Conservation (phyloP, 2,113 vertebrate genomes). For the Myotis davidii region DNA sequence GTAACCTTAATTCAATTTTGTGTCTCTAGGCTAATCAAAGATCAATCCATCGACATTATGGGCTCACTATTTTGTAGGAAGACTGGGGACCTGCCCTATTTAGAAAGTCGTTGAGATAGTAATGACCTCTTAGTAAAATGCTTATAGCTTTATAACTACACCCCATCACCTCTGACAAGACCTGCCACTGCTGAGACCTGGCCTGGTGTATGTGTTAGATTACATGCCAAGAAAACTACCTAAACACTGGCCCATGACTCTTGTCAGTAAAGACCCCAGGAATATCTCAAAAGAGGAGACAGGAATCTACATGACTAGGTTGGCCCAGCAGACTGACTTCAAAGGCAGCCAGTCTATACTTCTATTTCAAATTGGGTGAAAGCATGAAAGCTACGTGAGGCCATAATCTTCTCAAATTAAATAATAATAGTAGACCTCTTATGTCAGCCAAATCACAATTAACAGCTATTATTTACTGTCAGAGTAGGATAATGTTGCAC, state of each 20-base stretch:
- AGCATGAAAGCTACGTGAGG: background rate
- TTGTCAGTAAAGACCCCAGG: background rate
- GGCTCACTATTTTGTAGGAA: background rate
- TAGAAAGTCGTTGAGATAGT: background rate
- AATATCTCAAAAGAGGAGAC: background rate
- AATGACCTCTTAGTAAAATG: slow-evolving; percentile 3
- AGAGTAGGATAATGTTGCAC: background rate
- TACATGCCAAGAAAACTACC: background rate
- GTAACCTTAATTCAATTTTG: background rate
- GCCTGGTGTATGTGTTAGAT: background rate
- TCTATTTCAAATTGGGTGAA: background rate
- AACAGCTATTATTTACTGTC: background rate
- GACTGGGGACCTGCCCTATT: background rate
- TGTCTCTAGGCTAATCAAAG: background rate
- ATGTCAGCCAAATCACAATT: background rate
- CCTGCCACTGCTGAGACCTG: background rate
- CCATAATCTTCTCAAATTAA: background rate
- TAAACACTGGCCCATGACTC: background rate
- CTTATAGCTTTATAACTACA: background rate
- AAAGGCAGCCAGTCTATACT: background rate
- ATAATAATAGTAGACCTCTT: background rate
- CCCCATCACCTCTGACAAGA: background rate
- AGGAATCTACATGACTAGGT: background rate
- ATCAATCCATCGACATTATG: background rate
- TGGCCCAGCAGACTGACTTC: background rate